Evolutionary conservation across 2,113 vertebrate genomes (phyloP).

Genomic region (Nematolebias whitei): DNA sequence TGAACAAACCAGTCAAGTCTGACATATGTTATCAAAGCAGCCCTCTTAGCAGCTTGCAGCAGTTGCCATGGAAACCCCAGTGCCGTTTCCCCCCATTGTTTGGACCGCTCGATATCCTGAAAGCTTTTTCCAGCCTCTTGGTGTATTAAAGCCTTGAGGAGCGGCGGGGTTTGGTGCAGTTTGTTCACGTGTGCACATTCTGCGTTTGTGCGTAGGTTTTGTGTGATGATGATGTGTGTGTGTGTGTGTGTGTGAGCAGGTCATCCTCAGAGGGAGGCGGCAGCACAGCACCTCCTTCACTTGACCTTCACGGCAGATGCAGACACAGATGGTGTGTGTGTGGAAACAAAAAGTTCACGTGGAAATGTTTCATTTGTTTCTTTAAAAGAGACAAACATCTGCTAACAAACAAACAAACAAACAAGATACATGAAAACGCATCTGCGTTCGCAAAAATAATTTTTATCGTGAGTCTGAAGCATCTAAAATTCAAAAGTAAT

Average conservation of each 20-base stretch:
- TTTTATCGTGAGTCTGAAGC: too few species aligned
- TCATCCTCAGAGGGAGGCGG: slow-evolving; percentile 30
- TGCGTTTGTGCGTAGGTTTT: background rate
- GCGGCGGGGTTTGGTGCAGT: slow-evolving; percentile 8
- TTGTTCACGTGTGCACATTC: background rate
- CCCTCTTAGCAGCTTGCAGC: slow-evolving; percentile 77
- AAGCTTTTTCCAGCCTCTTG: slow-evolving; percentile 55
- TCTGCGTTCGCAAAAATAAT: too few species aligned
- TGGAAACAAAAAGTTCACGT: background rate
- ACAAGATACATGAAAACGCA: too few species aligned
- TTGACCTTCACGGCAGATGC: slow-evolving; percentile 53
- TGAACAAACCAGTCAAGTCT: slow-evolving; percentile 78
- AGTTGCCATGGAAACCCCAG: slow-evolving; percentile 82
- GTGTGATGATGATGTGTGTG: background rate
- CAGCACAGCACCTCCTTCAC: slow-evolving; percentile 44
- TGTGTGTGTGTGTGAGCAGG: slow-evolving; percentile 1
- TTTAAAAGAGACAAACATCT: background rate
- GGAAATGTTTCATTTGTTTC: too few species aligned
- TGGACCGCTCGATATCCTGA: slow-evolving; percentile 67
- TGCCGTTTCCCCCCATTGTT: slow-evolving; percentile 78
- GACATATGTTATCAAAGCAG: slow-evolving; percentile 81
- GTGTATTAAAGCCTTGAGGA: slow-evolving; percentile 47
- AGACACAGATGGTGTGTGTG: background rate
- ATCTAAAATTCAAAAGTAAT: background rate
- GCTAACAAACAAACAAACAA: too few species aligned